phyloP scores from a whole-genome alignment of 2,888 invertebrate genomes.

The Tipula vernalis region DNA sequence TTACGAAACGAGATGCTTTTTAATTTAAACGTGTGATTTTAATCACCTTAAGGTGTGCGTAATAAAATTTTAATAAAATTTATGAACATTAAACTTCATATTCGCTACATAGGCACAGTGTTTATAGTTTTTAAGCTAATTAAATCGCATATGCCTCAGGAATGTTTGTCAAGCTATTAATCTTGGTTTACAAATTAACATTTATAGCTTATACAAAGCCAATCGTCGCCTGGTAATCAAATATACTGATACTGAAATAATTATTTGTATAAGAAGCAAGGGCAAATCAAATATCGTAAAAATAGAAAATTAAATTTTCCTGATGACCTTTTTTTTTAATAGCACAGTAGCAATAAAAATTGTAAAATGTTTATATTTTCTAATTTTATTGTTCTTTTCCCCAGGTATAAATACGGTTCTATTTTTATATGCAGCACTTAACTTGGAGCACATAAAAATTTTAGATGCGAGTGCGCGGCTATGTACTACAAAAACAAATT shows the following conservation, averaged over 20 bases:
- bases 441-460: not conserved
- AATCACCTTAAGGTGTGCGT: not conserved
- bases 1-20: not conserved
- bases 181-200: not conserved
- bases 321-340: not conserved
- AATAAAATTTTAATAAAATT: not conserved
- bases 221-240: not conserved
- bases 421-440: not conserved
- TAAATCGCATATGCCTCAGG: not conserved
- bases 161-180: not conserved
- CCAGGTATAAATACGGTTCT: not conserved
- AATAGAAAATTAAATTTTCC: not conserved
- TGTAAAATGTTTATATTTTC: not conserved
- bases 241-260: not conserved
- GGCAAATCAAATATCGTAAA: not conserved
- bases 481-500: not conserved
- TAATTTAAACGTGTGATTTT: not conserved
- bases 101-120: not conserved
- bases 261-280: not conserved
- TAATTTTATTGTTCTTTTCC: not conserved
- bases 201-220: not conserved
- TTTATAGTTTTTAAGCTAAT: not conserved
- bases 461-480: not conserved
- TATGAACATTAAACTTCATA: not conserved
- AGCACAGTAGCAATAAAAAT: not conserved